Base-by-base conservation (phyloP, 92 coral and sea anemone genomes). In the Parazoanthus darwini region DNA sequence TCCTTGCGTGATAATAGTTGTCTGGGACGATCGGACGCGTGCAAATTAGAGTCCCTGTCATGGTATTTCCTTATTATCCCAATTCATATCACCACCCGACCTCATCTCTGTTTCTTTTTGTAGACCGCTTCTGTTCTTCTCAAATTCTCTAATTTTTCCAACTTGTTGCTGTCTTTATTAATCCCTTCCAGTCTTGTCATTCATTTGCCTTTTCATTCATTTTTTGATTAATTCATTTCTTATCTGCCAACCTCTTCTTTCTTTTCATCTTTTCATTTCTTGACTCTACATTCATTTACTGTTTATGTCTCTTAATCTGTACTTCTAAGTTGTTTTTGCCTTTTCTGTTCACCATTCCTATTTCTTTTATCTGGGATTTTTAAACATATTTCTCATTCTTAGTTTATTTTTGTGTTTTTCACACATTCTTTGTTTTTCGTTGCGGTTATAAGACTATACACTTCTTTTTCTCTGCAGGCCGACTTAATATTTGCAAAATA, bases 401-500 rank as follows among this genome's bases (percentile, higher is more conserved):
- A n/a, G 2, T 59, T 10, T 70, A 25, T 67, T 11, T n/a, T 72
- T 59, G 6, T 36, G 14, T 11, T 80, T n/a, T n/a, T 14, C 59
- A 54, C 18, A 13, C 20, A 54, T 14, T 1, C 18, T 13, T 54
- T 14, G 59, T 11, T 1, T 38, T 29, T 10, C 70, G 46, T 58
- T 59, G 9, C 67, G 4, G 43, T 63, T 7, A 74, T 9, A 26
- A 29, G 43, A 74, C 5, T 0, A 11, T 42, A 77, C 25, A 38
- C 26, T 42, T 44, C 13, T 38, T 66, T 77, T 38, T 54, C 58
- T 58, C 68, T 58, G 0, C 80, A 96, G 98, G 99, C 98, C 0
- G 89, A 91, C 42, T 92, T 92, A 80, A 88, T 96, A 50, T 96
- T 91, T 78, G 73, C 83, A 37, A 89, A 89, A 78, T 93, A 92